These are phyloP conservation scores for Harpagifer antarcticus DNA, from an alignment of 2,797 vertebrate genomes.

Conservation along the genomic window DNA sequence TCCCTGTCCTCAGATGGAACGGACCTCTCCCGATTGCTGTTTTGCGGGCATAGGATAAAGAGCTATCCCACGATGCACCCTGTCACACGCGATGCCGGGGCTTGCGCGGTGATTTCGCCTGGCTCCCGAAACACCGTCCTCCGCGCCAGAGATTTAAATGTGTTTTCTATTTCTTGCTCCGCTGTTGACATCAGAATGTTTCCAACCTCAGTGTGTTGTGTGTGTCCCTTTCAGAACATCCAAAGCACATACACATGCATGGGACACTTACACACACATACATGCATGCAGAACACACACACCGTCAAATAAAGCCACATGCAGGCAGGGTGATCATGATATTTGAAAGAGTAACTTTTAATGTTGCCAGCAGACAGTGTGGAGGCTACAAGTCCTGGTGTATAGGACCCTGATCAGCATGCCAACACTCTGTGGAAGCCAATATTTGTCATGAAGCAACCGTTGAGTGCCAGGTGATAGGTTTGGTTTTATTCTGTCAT, in stretches of 20 bases:
- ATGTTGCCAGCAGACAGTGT: slow-evolving; percentile 56
- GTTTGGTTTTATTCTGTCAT: neutral
- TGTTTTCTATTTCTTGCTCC: slow-evolving; percentile 88
- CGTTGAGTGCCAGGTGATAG: slow-evolving; percentile 30
- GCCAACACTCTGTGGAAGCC: slow-evolving; percentile 17
- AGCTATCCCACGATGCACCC: slow-evolving; percentile 74
- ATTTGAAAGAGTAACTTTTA: slow-evolving; percentile 48
- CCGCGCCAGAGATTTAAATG: slow-evolving; percentile 85
- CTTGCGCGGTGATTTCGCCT: slow-evolving; percentile 66
- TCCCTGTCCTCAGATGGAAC: slow-evolving; percentile 73
- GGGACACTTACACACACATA: slow-evolving; percentile 51
- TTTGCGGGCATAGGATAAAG: slow-evolving; percentile 66
- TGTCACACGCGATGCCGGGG: slow-evolving; percentile 76
- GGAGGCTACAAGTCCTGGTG: slow-evolving; percentile 57
- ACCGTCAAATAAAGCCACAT: slow-evolving; percentile 69
- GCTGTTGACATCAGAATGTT: slow-evolving; percentile 89
- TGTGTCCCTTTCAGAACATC: slow-evolving; percentile 41
- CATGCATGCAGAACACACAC: slow-evolving; percentile 49
- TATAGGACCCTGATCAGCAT: slow-evolving; percentile 2
- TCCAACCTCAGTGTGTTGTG: slow-evolving; percentile 83
- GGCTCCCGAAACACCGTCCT: slow-evolving; percentile 65
- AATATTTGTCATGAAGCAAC: slow-evolving; percentile 16
- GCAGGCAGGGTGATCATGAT: slow-evolving; percentile 51
- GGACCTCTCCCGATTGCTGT: slow-evolving; percentile 68
- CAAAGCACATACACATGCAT: slow-evolving; percentile 44